Base-by-base conservation (phyloP, 37 sponge, comb jelly and placozoan genomes). In the Spongia lamella region DNA sequence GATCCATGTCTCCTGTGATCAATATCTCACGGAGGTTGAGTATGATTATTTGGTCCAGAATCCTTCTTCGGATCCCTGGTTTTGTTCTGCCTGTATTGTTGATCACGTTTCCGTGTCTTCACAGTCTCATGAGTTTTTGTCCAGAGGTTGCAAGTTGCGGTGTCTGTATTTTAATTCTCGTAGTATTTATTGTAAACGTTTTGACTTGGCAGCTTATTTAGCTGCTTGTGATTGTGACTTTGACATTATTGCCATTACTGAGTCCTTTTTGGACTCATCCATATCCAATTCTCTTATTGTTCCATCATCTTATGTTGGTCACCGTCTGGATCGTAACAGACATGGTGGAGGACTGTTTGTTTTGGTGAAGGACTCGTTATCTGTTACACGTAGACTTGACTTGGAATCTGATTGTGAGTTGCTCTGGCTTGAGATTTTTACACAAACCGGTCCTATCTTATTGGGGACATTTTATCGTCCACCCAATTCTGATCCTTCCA, bases 401-500 rank as follows among this genome's bases (percentile, higher is more conserved):
- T 57, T 73, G 25, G 58, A 73, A 4, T 11, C 7, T 29, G 47
- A 32, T 26, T 61, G 78, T 64, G 67, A 77, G 63, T 56, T 77
- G 15, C 21, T 77, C 37, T 77, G 78, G 78, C 5, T 77, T 50
- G 78, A 77, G 24, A 22, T 64, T 9, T 25, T 54, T 4, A 3
- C 2, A 2, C n/a, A 1, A 17, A 27, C 11, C 1, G 7, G 3
- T 53, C 21, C 20, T 16, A 31, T 13, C 78, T 65, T 3, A n/a
- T 19, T 77, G 17, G 78, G 78, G 11, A 35, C 47, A 31, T 77
- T 63, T 34, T 77, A 77, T 56, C 5, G 47, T 15, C 78, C 76
- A 61, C 66, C 78, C 25, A 38, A 24, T 30, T 9, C 78, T 19
- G 22, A 13, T 57, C 7, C n/a, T 58, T 57, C 7, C 17, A 32